Evolutionary conservation across 1,140 invertebrate genomes (phyloP).

Genomic region (Dendrolimus kikuchii): DNA sequence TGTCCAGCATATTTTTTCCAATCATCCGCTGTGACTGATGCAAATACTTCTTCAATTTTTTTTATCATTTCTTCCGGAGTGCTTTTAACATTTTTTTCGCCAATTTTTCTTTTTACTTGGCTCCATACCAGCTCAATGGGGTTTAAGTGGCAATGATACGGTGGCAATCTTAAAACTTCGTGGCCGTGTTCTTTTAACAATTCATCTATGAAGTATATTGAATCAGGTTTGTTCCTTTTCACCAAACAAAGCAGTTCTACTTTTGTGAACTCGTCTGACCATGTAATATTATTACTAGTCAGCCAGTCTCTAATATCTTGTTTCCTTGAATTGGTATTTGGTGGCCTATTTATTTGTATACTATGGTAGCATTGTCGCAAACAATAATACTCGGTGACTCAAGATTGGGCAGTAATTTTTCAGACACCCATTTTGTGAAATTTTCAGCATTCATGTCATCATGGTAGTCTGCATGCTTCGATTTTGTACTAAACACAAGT

Average conservation of each 20-base stretch:
- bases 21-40: background rate
- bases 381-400: background rate
- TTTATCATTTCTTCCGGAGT: background rate
- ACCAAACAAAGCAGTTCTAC: background rate
- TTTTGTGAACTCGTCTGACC: background rate
- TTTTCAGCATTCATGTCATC: background rate
- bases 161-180: too few relatives aligned
- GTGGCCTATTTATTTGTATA: background rate
- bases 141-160: too few relatives aligned
- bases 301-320: slow-evolving; percentile 1
- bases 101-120: background rate
- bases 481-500: background rate
- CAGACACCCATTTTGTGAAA: background rate
- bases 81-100: background rate
- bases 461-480: slow-evolving; percentile 1
- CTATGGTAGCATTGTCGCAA: background rate
- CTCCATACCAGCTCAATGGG: too few relatives aligned
- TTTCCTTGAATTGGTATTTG: background rate
- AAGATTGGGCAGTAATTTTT: background rate
- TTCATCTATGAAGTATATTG: background rate
- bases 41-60: background rate
- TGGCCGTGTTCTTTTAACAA: background rate
- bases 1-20: background rate
- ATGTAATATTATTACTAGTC: background rate
- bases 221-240: background rate